Percentiles rank a stretch among this genome's conserved stretches.
phyloP scores from a whole-genome alignment of 2,797 vertebrate species.

The Amblyraja radiata region DNA sequence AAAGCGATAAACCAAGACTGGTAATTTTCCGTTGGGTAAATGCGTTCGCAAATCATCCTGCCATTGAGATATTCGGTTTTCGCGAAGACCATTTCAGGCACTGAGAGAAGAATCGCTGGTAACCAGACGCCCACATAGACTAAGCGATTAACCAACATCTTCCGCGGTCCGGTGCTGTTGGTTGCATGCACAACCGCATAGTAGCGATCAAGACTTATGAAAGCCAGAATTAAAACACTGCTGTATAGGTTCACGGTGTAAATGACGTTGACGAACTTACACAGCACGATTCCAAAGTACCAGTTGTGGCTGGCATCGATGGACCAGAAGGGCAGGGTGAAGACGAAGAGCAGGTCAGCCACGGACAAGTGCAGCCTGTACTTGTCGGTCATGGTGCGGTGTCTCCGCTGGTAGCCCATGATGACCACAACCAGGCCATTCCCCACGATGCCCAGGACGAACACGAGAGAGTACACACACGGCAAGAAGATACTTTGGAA shows the following conservation, averaged over 20 bases:
- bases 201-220: constrained; percentile 92
- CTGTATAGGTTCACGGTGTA: constrained; percentile 94
- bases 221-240: constrained; percentile 92
- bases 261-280: constrained; percentile 84
- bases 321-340: constrained; percentile 94
- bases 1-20: constrained; percentile 70
- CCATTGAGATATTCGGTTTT: constrained; percentile 45
- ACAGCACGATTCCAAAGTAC: constrained; percentile 81
- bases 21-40: constrained; percentile 62
- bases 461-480: constrained; percentile 82
- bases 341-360: constrained; percentile 86
- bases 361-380: constrained; percentile 92
- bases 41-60: constrained; percentile 69
- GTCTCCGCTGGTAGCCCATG: constrained; percentile 93
- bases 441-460: constrained; percentile 81
- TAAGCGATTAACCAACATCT: constrained; percentile 74
- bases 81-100: constrained; percentile 87
- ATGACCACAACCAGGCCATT: constrained; percentile 89
- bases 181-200: constrained; percentile 88
- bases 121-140: constrained; percentile 91
- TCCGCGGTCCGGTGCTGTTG: constrained; percentile 79
- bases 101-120: constrained; percentile 76
- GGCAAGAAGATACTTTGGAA: constrained; percentile 87
- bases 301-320: constrained; percentile 79
- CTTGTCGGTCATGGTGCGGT: constrained; percentile 91